These are phyloP conservation scores for Galeopterus variegatus DNA, from an alignment of 2,113 vertebrate genomes.

Conservation along the genomic window DNA sequence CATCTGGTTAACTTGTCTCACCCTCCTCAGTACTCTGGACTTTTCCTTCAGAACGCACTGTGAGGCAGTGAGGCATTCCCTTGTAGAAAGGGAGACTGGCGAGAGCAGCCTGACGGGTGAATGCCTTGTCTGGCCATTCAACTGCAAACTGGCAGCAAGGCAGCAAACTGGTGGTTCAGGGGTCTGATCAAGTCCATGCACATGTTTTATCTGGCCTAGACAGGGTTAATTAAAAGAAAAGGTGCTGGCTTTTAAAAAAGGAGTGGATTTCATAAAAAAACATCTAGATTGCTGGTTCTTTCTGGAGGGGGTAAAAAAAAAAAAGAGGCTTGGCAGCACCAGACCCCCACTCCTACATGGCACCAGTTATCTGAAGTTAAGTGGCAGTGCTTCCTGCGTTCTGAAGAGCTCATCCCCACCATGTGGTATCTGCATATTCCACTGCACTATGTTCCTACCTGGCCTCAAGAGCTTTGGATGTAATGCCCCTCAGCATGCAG, in stretches of 20 bases:
- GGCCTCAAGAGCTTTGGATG: background rate
- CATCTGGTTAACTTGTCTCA: background rate
- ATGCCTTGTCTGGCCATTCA: background rate
- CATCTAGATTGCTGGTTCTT: background rate
- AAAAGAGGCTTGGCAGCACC: background rate
- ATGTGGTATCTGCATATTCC: background rate
- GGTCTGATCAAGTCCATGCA: background rate
- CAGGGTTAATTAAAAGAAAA: background rate
- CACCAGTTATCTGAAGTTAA: background rate
- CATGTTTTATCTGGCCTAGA: background rate
- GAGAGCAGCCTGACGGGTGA: background rate
- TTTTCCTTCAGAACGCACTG: background rate
- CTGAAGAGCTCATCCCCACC: background rate
- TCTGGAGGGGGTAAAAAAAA: accelerated
- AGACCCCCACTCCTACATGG: background rate
- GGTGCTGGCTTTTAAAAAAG: background rate
- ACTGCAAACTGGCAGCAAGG: background rate
- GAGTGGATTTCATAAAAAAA: background rate
- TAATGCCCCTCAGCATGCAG: background rate
- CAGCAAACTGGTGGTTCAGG: background rate
- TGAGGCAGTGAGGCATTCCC: background rate
- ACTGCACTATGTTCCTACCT: background rate
- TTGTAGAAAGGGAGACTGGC: background rate
- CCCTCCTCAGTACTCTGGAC: background rate
- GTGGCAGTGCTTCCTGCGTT: accelerated